These are phyloP conservation scores for Isotomurus palustris DNA, from an alignment of 2,888 invertebrate genomes.

Conservation along the genomic window DNA sequence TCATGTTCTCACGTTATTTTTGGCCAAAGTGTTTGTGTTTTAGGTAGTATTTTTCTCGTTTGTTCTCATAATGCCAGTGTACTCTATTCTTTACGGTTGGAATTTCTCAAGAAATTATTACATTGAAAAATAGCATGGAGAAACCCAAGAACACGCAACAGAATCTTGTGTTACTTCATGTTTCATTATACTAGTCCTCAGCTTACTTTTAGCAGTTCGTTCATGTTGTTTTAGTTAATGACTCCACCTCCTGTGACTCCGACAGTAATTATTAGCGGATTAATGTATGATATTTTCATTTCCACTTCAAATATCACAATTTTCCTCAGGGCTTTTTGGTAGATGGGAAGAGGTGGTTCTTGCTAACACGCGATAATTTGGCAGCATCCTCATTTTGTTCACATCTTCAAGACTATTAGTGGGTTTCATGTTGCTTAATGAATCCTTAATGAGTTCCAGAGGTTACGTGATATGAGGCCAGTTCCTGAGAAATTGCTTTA, in stretches of 20 bases:
- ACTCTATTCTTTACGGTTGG: too few species aligned
- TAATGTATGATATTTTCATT: conserved; percentile 12
- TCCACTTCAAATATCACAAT: conserved; percentile 4
- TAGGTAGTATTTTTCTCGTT: too few species aligned
- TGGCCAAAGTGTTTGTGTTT: too few species aligned
- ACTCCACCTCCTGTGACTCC: conserved; percentile 1
- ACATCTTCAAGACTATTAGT: background rate
- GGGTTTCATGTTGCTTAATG: background rate
- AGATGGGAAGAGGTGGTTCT: conserved; percentile 12
- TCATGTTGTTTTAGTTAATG: background rate
- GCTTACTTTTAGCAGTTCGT: background rate
- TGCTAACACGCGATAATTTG: conserved; percentile 21
- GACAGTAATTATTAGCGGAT: conserved; percentile 7
- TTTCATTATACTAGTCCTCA: background rate
- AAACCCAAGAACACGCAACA: too few species aligned
- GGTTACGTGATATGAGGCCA: too few species aligned
- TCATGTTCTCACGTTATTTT: too few species aligned
- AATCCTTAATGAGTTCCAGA: conserved; percentile 5
- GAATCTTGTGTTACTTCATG: background rate
- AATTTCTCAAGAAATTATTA: too few species aligned
- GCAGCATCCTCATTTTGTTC: background rate
- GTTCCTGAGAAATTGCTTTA: too few species aligned
- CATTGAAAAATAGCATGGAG: too few species aligned
- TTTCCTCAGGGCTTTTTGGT: too few species aligned
- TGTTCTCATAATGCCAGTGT: too few species aligned